Conservation (phyloP, 2,797 vertebrate species). For the Cygnus olor region DNA sequence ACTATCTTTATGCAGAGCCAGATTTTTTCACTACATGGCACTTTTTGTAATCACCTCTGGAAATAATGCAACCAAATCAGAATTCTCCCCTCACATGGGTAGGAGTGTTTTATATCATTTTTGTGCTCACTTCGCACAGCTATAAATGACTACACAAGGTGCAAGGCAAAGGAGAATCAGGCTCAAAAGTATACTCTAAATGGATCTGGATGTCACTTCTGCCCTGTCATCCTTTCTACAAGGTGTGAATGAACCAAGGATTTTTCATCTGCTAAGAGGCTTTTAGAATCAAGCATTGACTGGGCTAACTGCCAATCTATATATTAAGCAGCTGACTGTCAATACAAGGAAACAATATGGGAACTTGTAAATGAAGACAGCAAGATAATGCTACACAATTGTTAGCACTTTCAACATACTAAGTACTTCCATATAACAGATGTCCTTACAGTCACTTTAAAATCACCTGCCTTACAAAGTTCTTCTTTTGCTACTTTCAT, state of each 20-base stretch:
- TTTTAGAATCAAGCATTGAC: constrained; percentile 42
- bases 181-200: constrained; percentile 43
- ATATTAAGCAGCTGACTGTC: constrained; percentile 59
- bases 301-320: constrained; percentile 58
- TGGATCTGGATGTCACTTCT: constrained; percentile 67
- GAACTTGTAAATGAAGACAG: constrained; percentile 16
- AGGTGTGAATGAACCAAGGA: constrained; percentile 70
- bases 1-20: neutral
- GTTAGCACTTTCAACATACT: constrained; percentile 16
- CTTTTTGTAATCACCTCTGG: constrained; percentile 21
- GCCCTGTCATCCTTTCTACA: constrained; percentile 68
- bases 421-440: neutral
- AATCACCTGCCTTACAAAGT: neutral
- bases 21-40: constrained; percentile 24
- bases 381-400: neutral
- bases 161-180: constrained; percentile 45
- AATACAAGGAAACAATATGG: constrained; percentile 41
- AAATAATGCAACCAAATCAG: constrained; percentile 53
- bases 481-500: neutral
- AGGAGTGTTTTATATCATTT: constrained; percentile 27
- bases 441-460: neutral
- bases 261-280: constrained; percentile 67
- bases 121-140: constrained; percentile 49
- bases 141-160: constrained; percentile 51
- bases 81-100: constrained; percentile 16